phyloP scores from a whole-genome alignment of 2,113 vertebrate genomes.

The Pachyramphus minor region DNA sequence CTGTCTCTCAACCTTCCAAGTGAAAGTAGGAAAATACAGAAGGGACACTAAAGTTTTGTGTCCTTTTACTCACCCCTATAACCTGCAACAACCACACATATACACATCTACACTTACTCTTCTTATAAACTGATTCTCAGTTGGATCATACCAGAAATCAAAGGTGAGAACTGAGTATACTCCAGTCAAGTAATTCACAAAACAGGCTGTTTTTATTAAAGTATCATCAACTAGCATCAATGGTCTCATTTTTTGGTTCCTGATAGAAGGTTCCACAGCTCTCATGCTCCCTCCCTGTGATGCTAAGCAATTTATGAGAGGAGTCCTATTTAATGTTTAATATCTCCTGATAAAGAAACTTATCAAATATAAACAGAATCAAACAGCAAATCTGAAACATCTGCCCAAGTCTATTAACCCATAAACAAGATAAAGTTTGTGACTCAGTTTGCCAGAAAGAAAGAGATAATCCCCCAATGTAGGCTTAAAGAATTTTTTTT shows the following conservation, averaged over 20 bases:
- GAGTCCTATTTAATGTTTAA: neutral
- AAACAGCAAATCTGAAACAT: neutral
- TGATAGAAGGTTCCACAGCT: neutral
- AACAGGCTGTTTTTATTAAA: neutral
- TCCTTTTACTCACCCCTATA: neutral
- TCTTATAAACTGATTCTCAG: neutral
- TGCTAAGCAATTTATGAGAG: neutral
- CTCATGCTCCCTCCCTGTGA: neutral
- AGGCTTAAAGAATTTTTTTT: neutral
- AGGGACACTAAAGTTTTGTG: neutral
- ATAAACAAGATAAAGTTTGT: neutral
- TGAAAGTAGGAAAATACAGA: neutral
- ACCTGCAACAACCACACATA: neutral
- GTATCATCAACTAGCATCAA: neutral
- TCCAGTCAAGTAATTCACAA: neutral
- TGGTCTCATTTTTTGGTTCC: neutral
- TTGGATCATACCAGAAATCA: neutral
- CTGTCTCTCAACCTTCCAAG: neutral
- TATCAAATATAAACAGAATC: neutral
- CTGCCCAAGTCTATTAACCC: neutral
- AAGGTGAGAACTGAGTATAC: neutral
- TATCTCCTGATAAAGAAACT: neutral
- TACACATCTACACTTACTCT: neutral
- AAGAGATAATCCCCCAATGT: neutral
- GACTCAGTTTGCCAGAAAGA: neutral